Evolutionary conservation across 2,797 vertebrate genomes (phyloP).

Genomic region (Acanthis flammea): DNA sequence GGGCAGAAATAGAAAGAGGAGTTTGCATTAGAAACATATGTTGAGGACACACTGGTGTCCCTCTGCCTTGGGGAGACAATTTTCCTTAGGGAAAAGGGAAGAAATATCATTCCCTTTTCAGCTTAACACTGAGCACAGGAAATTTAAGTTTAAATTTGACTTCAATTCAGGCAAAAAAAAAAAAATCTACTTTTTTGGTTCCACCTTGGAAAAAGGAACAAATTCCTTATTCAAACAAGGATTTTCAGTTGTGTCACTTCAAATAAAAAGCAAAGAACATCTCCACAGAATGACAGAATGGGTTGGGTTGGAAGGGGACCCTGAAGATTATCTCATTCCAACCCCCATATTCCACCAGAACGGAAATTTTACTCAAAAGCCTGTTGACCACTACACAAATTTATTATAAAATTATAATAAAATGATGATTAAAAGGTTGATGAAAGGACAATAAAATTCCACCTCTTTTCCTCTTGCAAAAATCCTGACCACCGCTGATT

Average conservation of each 20-base stretch:
- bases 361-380: neutral
- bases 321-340: neutral
- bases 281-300: neutral
- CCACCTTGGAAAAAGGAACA: neutral
- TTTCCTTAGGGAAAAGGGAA: neutral
- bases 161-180: neutral
- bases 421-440: neutral
- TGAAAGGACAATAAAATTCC: neutral
- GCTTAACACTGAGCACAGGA: neutral
- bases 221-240: neutral
- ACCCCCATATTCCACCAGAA: neutral
- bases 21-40: neutral
- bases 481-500: conserved; percentile 4
- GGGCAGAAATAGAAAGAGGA: neutral
- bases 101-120: neutral
- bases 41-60: neutral
- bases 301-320: neutral
- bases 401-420: neutral
- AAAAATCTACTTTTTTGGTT: neutral
- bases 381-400: neutral
- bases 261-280: neutral
- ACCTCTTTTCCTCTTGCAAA: neutral
- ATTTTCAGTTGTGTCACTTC: neutral
- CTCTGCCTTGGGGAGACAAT: too few relatives aligned
- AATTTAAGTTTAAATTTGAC: neutral